phyloP scores from a whole-genome alignment of 2,797 vertebrate species.

The Tinamus major region DNA sequence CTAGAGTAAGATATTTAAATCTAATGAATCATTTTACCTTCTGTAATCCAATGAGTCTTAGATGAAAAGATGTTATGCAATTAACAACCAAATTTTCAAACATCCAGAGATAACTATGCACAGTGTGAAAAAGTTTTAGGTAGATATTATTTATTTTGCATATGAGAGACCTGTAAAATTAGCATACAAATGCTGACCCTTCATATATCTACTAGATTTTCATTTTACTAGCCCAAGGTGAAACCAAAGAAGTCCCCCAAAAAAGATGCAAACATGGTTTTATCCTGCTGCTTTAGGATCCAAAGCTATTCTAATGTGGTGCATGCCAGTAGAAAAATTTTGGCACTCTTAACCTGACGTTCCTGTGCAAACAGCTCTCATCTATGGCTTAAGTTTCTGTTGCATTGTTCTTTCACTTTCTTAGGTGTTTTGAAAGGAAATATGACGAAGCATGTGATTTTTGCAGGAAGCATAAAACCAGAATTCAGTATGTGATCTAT shows the following conservation, averaged over 20 bases:
- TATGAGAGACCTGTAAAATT: neutral
- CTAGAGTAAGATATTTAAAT: neutral
- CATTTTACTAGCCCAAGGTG: neutral
- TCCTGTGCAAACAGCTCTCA: neutral
- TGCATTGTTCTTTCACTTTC: neutral
- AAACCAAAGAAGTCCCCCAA: neutral
- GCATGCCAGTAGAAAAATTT: neutral
- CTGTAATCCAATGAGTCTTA: neutral
- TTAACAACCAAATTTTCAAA: neutral
- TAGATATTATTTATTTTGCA: neutral
- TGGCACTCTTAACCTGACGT: neutral
- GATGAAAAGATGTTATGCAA: neutral
- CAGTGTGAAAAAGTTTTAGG: neutral
- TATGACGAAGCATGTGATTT: slow-evolving; percentile 68
- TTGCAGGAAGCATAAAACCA: slow-evolving; percentile 73
- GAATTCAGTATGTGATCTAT: slow-evolving; percentile 52
- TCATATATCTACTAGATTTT: neutral
- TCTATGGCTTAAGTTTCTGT: neutral
- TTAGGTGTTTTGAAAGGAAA: slow-evolving; percentile 75
- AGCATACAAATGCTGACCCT: accelerated
- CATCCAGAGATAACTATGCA: neutral
- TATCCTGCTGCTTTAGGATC: neutral
- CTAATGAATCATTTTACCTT: neutral
- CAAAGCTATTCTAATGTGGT: neutral
- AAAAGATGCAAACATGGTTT: neutral